Evolutionary conservation across 2,888 invertebrate genomes (phyloP), one percentile per base, ranked within the genome.

Genomic region (Lithophane semibrunnea): DNA sequence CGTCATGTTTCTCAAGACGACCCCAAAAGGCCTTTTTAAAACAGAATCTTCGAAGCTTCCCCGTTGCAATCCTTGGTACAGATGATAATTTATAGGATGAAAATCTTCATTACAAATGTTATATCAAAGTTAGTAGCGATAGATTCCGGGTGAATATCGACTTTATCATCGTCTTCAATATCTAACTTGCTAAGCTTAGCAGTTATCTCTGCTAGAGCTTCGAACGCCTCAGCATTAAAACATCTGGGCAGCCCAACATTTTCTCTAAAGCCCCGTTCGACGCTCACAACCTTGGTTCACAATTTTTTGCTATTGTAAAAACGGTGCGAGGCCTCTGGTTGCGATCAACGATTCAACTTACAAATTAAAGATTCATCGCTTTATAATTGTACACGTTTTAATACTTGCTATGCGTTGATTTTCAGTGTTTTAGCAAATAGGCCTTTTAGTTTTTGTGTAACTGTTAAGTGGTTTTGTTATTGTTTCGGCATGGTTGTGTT

Each of bases 341-440:
- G 76, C 68, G 77, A 77, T 80, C 71, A 82, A 74, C 73, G 77
- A 82, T 82, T 79, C 74, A 84, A 73, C 75, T 77, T 82, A 87
- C 85, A 82, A 73, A 79, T 85, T 42, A 68, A 75, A 77, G 77
- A 87, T 86, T 87, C 85, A 85, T 86, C 86, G 85, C 82, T 82
- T 79, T 85, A 75, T 86, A 79, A 79, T 86, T 79, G 83, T 83
- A 79, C 71, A 61, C 65, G 73, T 79, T 85, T 82, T 79, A 86
- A 72, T 71, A 69, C 72, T 58, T 42, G 56, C 61, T 18, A 81
- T 85, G 49, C 72, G 85, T 82, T 80, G 82, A 85, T 76, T 83
- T 85, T 85, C 83, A 58, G 76, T 82, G 70, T 85, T 85, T 83
- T 76, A 72, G 65, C 82, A 82, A 83, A 82, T 73, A 82, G 66